Conservation (phyloP, 2,113 vertebrate species). For the Mormyrus lacerda region DNA sequence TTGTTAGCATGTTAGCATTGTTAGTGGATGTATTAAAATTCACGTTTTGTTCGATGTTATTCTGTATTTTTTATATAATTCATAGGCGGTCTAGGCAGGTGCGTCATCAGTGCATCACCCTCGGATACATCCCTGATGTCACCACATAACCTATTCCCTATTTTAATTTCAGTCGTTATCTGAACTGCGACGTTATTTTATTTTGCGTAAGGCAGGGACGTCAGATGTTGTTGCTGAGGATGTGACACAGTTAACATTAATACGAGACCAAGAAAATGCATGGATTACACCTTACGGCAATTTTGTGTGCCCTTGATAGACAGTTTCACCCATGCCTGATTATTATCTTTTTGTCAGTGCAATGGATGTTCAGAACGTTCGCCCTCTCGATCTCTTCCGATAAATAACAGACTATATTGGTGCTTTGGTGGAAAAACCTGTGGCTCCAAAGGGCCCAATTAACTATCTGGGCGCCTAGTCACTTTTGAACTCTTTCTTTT, state of each 20-base stretch:
- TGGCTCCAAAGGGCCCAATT: conserved; percentile 24
- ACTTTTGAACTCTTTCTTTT: conserved; percentile 23
- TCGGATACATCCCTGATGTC: background rate
- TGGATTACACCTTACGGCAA: background rate
- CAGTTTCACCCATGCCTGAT: background rate
- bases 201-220: background rate
- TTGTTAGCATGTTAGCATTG: background rate
- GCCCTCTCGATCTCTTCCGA: background rate
- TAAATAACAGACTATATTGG: conserved; percentile 23
- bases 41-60: background rate
- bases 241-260: too few relatives aligned
- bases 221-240: background rate
- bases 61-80: background rate
- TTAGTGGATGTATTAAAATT: background rate
- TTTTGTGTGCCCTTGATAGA: background rate
- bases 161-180: background rate
- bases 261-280: too few relatives aligned
- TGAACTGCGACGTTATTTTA: background rate
- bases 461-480: conserved; percentile 32
- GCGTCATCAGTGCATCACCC: background rate
- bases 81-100: background rate
- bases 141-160: background rate
- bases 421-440: conserved; percentile 11
- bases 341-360: background rate
- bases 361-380: conserved; percentile 8